Evolutionary conservation across 2,888 invertebrate species (phyloP), one percentile per base, ranked within the genome.

Genomic region (Cataglyphis altisquamis): DNA sequence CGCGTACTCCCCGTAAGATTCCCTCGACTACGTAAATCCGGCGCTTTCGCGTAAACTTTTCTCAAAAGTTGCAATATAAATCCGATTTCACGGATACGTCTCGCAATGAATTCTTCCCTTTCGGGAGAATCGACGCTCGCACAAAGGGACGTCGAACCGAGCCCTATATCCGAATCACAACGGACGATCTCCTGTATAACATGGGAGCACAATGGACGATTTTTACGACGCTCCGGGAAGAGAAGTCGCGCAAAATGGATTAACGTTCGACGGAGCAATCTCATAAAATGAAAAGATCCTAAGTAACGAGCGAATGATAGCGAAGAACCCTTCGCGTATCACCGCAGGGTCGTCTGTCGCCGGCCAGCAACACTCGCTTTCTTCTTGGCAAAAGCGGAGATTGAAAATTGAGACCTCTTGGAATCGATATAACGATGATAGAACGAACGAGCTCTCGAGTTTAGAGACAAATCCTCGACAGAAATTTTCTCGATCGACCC

Each of bases 221-320:
- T 80, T 80, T 80, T 80, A 80, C 78, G 78, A 80, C 57, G 45
- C 60, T n/a, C 60, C n/a, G 41, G n/a, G 41, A 32, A n/a, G 39
- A 57, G 67, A 67, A 77, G 67, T 80, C 78, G 78, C 78, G 73
- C 73, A 72, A 80, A 80, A 80, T 80, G 78, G 78, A 80, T 80
- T 80, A 80, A 80, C 78, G 78, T 78, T 78, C 78, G 78, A 73
- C 73, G 45, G 73, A 32, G 45, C 72, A 57, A 80, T 80, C 78
- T 80, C 73, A 60, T 80, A 80, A 80, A 80, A 80, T 80, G 73
- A 80, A 72, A 52, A 80, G 78, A 80, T 62, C 45, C 78, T 72
- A 60, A 80, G 78, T 80, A 80, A 80, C 78, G 78, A 72, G 78
- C 45, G 78, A 73, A 72, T 80, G 78, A 80, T 80, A 80, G 78